phyloP scores from a whole-genome alignment of 2,888 invertebrate genomes.

The Mantis religiosa region DNA sequence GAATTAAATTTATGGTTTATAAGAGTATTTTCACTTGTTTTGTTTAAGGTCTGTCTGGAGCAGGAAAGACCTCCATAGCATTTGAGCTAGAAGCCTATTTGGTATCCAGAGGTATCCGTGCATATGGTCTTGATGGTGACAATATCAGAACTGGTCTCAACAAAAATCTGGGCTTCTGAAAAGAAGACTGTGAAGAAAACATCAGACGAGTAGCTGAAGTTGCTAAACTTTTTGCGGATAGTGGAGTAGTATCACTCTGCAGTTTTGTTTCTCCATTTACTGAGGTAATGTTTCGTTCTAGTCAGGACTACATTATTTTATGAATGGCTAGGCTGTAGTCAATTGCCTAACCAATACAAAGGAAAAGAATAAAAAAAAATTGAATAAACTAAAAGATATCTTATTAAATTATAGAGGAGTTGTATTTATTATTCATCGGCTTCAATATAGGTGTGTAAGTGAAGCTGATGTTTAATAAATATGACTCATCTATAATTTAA shows the following conservation, averaged over 20 bases:
- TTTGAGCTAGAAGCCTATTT: constrained; percentile 95
- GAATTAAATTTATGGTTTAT: background rate
- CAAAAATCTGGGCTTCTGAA: constrained; percentile 90
- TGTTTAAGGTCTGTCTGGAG: constrained; percentile 64
- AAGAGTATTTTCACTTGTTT: background rate
- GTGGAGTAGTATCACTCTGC: constrained; percentile 91
- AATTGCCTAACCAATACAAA: too few species aligned
- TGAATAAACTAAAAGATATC: too few species aligned
- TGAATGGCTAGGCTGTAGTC: too few species aligned
- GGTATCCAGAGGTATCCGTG: constrained; percentile 87
- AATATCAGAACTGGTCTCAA: constrained; percentile 94
- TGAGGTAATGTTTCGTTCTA: constrained; percentile 51
- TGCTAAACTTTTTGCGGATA: constrained; percentile 94
- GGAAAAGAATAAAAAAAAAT: too few species aligned
- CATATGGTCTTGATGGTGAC: constrained; percentile 96
- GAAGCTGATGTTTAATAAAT: too few species aligned
- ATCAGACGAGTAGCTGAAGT: constrained; percentile 96
- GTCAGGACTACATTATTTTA: too few species aligned
- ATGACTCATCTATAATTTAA: too few species aligned
- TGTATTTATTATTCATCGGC: too few species aligned
- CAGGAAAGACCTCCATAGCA: constrained; percentile 97
- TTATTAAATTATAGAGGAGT: too few species aligned
- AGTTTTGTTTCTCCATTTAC: constrained; percentile 97
- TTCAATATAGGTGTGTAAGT: too few species aligned
- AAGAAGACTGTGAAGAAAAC: constrained; percentile 93